Evolutionary conservation across 2,888 invertebrate species (phyloP), one percentile per base, ranked within the genome.

Genomic region (Epirrhoe alternata): DNA sequence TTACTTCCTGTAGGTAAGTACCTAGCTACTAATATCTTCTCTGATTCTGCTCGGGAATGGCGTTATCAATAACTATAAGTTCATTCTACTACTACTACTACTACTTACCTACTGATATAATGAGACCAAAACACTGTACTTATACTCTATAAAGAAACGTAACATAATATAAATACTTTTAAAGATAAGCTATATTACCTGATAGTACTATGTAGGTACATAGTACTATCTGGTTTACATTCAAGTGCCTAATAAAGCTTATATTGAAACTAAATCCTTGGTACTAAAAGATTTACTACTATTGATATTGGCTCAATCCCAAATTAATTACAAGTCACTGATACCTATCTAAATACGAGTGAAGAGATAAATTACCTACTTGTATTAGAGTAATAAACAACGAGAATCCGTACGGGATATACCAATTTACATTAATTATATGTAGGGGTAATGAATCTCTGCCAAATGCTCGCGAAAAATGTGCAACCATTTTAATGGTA

Each of bases 301-400:
- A 71, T 66, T 56, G 64, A 66, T 71, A 66, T 68, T 72, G 71
- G 69, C 65, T 56, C 64, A 62, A 68, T 68, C 65, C 68, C 71
- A 72, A 72, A 69, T 68, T 68, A 69, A 72, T 69, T 69, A 69
- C 61, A 64, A 62, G 66, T 72, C 56, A 66, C 68, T 69, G 71
- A 67, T 66, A 66, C 62, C 66, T 67, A 66, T 67, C 66, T 59
- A 45, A 65, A 68, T 67, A 57, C 59, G 62, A 69, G 50, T 45
- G 50, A 16, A 52, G 59, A 61, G 35, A 61, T 61, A 68, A 66
- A 70, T 62, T 24, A 58, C 58, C 45, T 59, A 59, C 62, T 66
- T 66, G 50, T 17, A 61, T 58, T 60, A 58, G 51, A 55, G 42
- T 62, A 52, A 63, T 60, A 59, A 55, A 59, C 51, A 56, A 63